Evolutionary conservation across 1,140 invertebrate genomes (phyloP), one percentile per base, ranked within the genome.

Genomic region (Helicoverpa armigera): DNA sequence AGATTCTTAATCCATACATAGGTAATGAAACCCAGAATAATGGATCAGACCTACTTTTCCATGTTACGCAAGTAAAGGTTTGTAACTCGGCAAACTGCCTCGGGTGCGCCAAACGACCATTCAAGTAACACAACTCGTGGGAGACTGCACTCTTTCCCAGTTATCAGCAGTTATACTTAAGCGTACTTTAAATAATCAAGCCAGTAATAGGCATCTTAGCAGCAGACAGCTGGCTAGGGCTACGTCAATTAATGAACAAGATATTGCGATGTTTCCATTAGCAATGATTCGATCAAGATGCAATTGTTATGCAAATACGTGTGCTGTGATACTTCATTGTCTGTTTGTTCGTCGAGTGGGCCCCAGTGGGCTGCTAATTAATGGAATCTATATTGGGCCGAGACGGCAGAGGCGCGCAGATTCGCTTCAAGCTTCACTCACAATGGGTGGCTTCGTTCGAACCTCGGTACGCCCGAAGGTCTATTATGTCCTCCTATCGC

Each of bases 371-470:
- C 56, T 84, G 81, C 83, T 87, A 87, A 86, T 86, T 86, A 86
- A 87, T 85, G 82, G 82, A 87, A 83, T 82, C 85, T 87, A 82
- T 86, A 84, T 84, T 86, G 79, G 80, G 79, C 63, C 69, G 79
- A 72, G 77, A 80, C 51, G 29, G 54, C 60, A 53, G 43, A 51
- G 29, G 60, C 72, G 29, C 58, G 65, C 78, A 29, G 70, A 58
- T 80, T 77, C 69, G 74, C 48, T 81, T 77, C 80, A 58, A 16
- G 50, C 23, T 29, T 61, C 50, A 16, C 35, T 82, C 35, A 61
- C 63, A 69, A 76, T 81, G 48, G 69, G 51, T 16, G 13, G 61
- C 58, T 77, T 35, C 65, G 78, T 61, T 73, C 58, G 79, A 80
- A 61, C 31, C n/a, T 54, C 53, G n/a, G 29, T 14, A 4, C 48